Conservation (phyloP, 2,113 vertebrate genomes). For the Pleuronectes platessa region DNA sequence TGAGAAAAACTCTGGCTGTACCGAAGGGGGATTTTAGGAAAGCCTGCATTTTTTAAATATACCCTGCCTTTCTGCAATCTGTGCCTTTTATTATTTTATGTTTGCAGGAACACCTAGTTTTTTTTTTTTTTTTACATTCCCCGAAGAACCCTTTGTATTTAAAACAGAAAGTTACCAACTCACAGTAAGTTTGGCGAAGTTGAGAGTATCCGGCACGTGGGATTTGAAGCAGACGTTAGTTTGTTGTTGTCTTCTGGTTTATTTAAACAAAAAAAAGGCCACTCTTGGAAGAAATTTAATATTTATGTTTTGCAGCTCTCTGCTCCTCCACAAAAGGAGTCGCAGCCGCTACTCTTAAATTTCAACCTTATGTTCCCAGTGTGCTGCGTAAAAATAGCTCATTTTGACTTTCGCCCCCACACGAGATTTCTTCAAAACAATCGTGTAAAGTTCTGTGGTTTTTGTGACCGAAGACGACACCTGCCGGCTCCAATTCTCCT, state of each 20-base stretch:
- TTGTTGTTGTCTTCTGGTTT: conserved; percentile 3
- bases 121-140: background rate
- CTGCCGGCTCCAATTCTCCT: conserved; percentile 16
- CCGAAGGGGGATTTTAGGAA: background rate
- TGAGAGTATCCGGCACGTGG: background rate
- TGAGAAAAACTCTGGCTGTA: background rate
- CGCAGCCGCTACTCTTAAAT: conserved; percentile 33
- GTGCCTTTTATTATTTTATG: background rate
- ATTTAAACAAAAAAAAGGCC: background rate
- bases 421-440: conserved; percentile 1
- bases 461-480: conserved; percentile 18
- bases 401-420: conserved; percentile 24
- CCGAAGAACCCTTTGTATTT: background rate
- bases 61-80: background rate
- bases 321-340: background rate
- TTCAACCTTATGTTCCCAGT: conserved; percentile 3
- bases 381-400: conserved; percentile 28
- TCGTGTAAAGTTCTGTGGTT: conserved; percentile 9
- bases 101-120: background rate
- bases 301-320: background rate
- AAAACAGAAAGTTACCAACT: background rate
- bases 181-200: background rate
- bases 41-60: background rate
- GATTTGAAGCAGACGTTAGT: conserved; percentile 15
- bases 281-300: background rate